Conservation (phyloP, 2,797 vertebrate genomes). For the Galagoides demidoff region DNA sequence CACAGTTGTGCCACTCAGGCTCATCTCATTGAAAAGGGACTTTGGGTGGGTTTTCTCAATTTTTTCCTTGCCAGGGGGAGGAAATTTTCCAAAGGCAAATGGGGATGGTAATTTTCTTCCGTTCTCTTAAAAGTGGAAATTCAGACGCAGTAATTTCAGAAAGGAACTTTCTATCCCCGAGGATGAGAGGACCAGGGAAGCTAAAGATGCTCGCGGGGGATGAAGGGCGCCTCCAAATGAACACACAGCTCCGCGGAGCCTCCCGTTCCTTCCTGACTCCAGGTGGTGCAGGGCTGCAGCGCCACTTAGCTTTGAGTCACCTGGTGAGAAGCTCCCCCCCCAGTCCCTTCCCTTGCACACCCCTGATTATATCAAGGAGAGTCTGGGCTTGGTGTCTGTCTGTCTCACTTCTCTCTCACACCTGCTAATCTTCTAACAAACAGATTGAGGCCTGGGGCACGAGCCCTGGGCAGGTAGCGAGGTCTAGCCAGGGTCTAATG, state of each 20-base stretch:
- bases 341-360: background rate
- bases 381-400: background rate
- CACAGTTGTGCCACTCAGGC: background rate
- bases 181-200: background rate
- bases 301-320: background rate
- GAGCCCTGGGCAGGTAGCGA: background rate
- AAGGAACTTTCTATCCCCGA: no score
- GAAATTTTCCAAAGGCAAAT: background rate
- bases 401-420: background rate
- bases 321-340: background rate
- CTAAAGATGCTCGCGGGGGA: background rate
- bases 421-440: background rate
- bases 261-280: background rate
- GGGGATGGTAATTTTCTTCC: background rate
- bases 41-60: background rate
- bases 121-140: background rate
- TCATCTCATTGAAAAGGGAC: background rate
- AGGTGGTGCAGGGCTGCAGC: accelerated
- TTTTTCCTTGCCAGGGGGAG: no score
- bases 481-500: background rate
- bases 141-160: background rate
- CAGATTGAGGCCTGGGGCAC: background rate
- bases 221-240: background rate
- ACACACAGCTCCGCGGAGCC: background rate
- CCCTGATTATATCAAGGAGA: background rate